Conservation (phyloP, 2,113 vertebrate species). For the Gymnobelideus leadbeateri region DNA sequence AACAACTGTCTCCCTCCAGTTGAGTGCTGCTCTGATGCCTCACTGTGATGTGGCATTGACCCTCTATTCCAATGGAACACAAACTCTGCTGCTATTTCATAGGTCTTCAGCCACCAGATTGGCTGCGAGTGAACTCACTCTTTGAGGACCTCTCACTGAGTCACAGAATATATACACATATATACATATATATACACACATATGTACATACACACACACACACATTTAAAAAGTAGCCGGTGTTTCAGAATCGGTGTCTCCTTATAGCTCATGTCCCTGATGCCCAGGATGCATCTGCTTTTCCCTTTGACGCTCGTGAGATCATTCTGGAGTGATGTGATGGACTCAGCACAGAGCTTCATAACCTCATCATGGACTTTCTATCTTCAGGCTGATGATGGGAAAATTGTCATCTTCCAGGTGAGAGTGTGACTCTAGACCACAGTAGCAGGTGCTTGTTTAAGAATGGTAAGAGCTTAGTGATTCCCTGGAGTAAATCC, state of each 20-base stretch:
- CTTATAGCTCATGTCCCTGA: slow-evolving; percentile 93
- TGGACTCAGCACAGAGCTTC: slow-evolving; percentile 96
- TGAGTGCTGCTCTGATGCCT: no score
- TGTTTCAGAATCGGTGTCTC: slow-evolving; percentile 44
- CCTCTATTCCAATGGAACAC: no score
- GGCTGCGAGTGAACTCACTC: no score
- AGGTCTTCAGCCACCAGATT: no score
- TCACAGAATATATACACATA: no score
- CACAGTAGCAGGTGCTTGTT: neutral
- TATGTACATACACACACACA: no score
- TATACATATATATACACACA: no score
- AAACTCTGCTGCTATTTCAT: no score
- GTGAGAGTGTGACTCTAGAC: slow-evolving; percentile 79
- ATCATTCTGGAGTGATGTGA: slow-evolving; percentile 95
- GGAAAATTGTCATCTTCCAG: slow-evolving; percentile 97
- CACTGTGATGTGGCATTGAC: no score
- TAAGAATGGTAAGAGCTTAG: neutral
- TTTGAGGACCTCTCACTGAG: no score
- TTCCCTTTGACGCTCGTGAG: slow-evolving; percentile 94
- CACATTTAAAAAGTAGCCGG: slow-evolving; percentile 39
- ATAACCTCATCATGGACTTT: slow-evolving; percentile 97
- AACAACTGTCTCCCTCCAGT: no score
- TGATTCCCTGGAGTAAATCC: neutral
- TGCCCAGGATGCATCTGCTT: slow-evolving; percentile 96
- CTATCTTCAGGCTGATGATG: slow-evolving; percentile 97